Evolutionary conservation across 2,113 vertebrate genomes (phyloP).

Genomic region (Pardalotus punctatus): DNA sequence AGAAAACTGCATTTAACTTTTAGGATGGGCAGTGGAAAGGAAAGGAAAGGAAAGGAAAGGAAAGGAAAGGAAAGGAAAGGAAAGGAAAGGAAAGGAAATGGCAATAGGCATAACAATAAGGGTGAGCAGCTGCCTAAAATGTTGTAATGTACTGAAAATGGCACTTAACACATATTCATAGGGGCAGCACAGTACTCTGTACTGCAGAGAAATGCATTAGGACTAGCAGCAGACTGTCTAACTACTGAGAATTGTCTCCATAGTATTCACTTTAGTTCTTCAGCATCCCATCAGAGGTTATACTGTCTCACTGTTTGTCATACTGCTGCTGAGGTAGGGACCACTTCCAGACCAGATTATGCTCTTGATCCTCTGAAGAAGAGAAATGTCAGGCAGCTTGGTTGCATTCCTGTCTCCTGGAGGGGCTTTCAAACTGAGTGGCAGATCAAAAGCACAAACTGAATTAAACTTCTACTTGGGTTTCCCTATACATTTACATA

Average conservation of each 20-base stretch:
- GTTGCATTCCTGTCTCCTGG: not conserved
- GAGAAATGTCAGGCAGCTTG: not conserved
- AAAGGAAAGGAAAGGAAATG: not conserved
- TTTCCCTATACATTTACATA: not conserved
- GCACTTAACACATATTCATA: not conserved
- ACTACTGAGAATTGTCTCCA: not conserved
- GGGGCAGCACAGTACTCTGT: not conserved
- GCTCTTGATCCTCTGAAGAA: not conserved
- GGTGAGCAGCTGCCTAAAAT: not conserved
- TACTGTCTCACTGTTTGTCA: not conserved
- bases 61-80: no score
- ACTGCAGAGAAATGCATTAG: not conserved
- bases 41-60: no score
- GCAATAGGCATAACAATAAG: not conserved
- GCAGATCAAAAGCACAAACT: not conserved
- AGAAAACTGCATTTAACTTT: not conserved
- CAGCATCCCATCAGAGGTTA: not conserved
- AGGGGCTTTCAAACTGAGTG: not conserved
- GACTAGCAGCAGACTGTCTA: not conserved
- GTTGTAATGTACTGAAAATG: not conserved
- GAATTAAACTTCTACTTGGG: not conserved
- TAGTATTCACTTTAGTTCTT: not conserved
- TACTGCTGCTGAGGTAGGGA: not conserved
- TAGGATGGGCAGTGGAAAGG: not conserved
- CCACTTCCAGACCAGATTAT: not conserved